These are phyloP conservation scores for Xylota sylvarum DNA, from an alignment of 2,888 invertebrate species.

Conservation along the genomic window DNA sequence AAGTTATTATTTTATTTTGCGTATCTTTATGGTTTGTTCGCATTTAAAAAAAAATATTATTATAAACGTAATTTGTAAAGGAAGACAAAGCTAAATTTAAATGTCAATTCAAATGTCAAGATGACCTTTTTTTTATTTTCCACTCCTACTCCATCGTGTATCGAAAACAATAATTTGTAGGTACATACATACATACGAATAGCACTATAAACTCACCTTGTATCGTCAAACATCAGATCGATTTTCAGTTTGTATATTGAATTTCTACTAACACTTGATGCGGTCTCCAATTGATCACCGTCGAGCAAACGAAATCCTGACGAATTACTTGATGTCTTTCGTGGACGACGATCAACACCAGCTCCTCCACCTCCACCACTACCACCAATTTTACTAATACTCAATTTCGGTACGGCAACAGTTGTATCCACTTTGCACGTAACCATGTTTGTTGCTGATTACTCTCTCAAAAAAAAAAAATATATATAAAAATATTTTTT, in stretches of 20 bases:
- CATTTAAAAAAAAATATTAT: background rate
- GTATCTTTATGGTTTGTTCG: slow-evolving; percentile 9
- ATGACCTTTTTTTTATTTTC: slow-evolving; percentile 14
- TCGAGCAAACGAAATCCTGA: slow-evolving; percentile 84
- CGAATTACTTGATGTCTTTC: slow-evolving; percentile 82
- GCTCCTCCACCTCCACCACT: slow-evolving; percentile 19
- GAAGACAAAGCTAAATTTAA: slow-evolving; percentile 16
- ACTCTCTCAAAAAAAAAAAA: slow-evolving; percentile 14
- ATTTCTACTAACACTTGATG: slow-evolving; percentile 85
- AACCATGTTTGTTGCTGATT: slow-evolving; percentile 82
- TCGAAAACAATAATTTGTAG: background rate
- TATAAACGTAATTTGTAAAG: background rate
- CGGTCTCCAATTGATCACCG: slow-evolving; percentile 84
- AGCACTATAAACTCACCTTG: slow-evolving; percentile 85
- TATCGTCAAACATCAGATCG: slow-evolving; percentile 93
- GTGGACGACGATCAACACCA: slow-evolving; percentile 77
- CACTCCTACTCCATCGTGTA: slow-evolving; percentile 11
- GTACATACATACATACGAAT: no score
- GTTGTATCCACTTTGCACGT: slow-evolving; percentile 84
- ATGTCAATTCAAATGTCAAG: slow-evolving; percentile 51
- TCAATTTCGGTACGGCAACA: slow-evolving; percentile 82
- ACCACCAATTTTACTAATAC: slow-evolving; percentile 65
- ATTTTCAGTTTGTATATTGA: slow-evolving; percentile 93
- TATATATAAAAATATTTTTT: background rate
- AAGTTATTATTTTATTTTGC: slow-evolving; percentile 27